Evolutionary conservation across 2,113 vertebrate species (phyloP).

Genomic region (Plotosus lineatus): DNA sequence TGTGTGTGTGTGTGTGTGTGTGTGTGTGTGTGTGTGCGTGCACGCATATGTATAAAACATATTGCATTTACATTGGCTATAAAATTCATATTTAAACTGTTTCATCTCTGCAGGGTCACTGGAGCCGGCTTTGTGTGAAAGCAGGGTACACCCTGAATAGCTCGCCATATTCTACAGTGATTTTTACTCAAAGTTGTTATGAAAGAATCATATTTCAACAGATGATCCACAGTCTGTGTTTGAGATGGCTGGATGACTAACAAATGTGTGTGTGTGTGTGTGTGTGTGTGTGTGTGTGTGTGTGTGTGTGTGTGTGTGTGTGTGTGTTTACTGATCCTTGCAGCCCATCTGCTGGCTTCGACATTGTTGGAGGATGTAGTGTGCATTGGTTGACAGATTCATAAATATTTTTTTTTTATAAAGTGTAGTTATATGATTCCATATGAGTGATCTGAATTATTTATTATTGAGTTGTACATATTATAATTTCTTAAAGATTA

Average conservation of each 20-base stretch:
- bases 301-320: conserved; percentile 15
- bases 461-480: background rate
- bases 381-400: background rate
- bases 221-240: conserved; percentile 7
- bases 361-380: background rate
- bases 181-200: too few relatives aligned
- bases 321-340: conserved; percentile 11
- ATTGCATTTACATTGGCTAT: too few relatives aligned
- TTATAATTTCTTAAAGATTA: background rate
- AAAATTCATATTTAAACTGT: too few relatives aligned
- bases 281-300: background rate
- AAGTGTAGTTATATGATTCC: background rate
- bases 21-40: too few relatives aligned
- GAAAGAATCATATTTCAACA: background rate
- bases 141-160: too few relatives aligned
- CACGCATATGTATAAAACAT: too few relatives aligned
- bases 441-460: background rate
- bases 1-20: too few relatives aligned
- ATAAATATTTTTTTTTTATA: background rate
- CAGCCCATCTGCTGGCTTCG: background rate
- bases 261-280: conserved; percentile 15
- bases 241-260: background rate
- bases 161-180: too few relatives aligned
- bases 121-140: too few relatives aligned
- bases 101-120: too few relatives aligned